Base-by-base conservation (phyloP, 2,113 vertebrate species). In the Actenoides lindsayi region DNA sequence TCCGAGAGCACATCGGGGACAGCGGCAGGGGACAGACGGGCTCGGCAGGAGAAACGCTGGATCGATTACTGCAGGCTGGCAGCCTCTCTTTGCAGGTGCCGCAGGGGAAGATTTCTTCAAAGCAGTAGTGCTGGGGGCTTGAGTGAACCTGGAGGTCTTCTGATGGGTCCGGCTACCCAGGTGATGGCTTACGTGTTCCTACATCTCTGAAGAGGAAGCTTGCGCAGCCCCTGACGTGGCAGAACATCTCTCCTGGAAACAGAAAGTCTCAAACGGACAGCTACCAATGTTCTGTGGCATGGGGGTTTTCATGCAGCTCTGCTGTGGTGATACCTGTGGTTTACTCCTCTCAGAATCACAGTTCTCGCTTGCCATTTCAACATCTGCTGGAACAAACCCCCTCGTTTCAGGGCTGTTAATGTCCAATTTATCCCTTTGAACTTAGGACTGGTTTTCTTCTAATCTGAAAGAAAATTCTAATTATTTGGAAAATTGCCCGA, bases 281-380 rank as follows among this genome's bases (percentile, higher is more conserved):
- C 44, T 53, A 16, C 9, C 5, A 2, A 2, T 11, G 46, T 54
- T 91, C 48, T 11, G 9, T 46, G 3, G 2, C 33, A 0, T 5
- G 20, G 41, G 9, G 33, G 37, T 33, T 51, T 89, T 63, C 1
- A 0, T 51, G 31, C 24, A 51, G 41, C 48, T 57, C 37, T 33
- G 27, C 39, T 28, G 1, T 0, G 2, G 27, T 16, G 30, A 23
- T 48, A 16, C 42, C n/a, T 1, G 1, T 1, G 1, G n/a, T 75
- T 86, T 68, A 14, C 65, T 68, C 9, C 1, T 73, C 82, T 51
- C 37, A 56, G 50, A 33, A 70, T 68, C 15, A 20, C 65, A 20
- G 3, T 51, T 75, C 37, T 54, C 0, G 3, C 28, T 57, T 17
- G 33, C 64, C 11, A 5, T 54, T 90, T 69, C 33, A 50, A 5